Conservation (phyloP, 2,113 vertebrate genomes). For the Onychorhynchus coronatus region DNA sequence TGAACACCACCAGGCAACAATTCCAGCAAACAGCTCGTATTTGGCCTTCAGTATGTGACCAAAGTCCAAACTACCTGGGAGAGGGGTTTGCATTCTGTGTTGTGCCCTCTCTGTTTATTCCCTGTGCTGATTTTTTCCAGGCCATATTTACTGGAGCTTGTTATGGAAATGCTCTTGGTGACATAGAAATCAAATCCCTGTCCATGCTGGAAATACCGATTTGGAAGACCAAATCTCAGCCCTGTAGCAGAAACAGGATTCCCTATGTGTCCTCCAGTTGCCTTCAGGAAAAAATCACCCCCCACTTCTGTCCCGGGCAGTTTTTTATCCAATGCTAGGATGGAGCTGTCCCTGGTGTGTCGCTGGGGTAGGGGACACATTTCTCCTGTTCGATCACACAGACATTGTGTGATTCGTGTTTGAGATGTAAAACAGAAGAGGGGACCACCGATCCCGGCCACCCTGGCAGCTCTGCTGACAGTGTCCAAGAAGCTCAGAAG, state of each 20-base stretch:
- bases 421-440: not conserved
- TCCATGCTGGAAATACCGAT: not conserved
- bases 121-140: fast-evolving
- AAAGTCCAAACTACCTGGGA: not conserved
- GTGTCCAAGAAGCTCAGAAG: not conserved
- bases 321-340: not conserved
- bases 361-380: not conserved
- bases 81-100: not conserved
- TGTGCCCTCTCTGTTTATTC: not conserved
- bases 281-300: fast-evolving
- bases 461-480: not conserved
- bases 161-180: not conserved
- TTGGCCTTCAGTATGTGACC: not conserved
- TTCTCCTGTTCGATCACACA: not conserved
- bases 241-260: not conserved
- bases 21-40: not conserved
- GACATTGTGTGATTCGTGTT: fast-evolving
- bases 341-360: too few species aligned
- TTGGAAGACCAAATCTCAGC: not conserved
- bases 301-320: fast-evolving
- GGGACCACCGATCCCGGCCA: not conserved
- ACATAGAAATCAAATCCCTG: not conserved
- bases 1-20: not conserved
- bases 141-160: not conserved
- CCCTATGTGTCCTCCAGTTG: not conserved